phyloP scores from a whole-genome alignment of 2,113 vertebrate species.

The human region DNA sequence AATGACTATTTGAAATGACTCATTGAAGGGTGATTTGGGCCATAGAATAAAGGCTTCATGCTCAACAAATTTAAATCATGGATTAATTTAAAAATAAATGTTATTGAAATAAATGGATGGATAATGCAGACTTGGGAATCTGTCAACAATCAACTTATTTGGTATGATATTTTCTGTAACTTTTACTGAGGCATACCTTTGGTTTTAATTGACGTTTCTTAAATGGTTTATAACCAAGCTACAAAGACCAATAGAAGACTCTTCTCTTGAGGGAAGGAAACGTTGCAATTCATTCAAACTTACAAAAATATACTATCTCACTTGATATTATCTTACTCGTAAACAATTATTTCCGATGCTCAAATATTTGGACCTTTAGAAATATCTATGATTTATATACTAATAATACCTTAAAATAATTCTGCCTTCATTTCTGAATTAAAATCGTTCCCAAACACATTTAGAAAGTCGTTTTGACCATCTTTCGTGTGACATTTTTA shows the following conservation, averaged over 20 bases:
- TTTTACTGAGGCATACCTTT: neutral
- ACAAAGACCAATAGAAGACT: neutral
- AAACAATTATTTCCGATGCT: neutral
- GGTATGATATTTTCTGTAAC: neutral
- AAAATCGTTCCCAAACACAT: neutral
- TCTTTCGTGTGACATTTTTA: neutral
- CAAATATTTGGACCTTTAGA: neutral
- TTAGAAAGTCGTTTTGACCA: neutral
- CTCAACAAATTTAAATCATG: neutral
- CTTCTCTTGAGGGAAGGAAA: neutral
- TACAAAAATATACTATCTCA: neutral
- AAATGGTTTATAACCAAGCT: neutral
- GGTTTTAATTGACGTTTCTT: neutral
- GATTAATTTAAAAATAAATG: neutral
- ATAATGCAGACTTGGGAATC: neutral
- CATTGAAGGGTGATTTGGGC: neutral
- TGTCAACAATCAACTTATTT: neutral
- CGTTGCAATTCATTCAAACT: neutral
- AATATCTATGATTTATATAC: neutral
- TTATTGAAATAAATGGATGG: neutral
- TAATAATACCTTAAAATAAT: neutral
- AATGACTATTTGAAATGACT: conserved; percentile 16
- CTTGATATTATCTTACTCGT: neutral
- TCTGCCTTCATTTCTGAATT: neutral
- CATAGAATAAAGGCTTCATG: neutral